Conservation (phyloP, 2,888 invertebrate genomes). For the Silvanus unidentatus region DNA sequence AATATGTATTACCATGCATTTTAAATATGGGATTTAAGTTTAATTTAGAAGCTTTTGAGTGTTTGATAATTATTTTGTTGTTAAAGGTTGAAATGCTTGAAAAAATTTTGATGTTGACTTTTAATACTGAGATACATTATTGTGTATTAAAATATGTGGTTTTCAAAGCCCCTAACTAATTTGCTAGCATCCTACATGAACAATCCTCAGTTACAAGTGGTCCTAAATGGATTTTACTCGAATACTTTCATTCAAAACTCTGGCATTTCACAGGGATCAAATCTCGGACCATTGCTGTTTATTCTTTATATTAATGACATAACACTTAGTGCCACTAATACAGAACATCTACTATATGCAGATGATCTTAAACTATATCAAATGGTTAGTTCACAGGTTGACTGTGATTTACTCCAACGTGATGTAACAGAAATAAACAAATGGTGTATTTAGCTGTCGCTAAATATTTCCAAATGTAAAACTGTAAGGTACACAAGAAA, state of each 20-base stretch:
- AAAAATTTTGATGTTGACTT: too few species aligned
- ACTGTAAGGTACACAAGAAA: constrained; percentile 1
- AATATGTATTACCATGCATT: too few species aligned
- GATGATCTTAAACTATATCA: constrained; percentile 3
- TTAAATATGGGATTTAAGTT: too few species aligned
- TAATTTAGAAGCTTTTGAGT: too few species aligned
- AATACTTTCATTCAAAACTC: neutral
- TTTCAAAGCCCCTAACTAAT: neutral
- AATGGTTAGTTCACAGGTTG: neutral
- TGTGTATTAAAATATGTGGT: too few species aligned
- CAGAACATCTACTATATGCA: constrained; percentile 2
- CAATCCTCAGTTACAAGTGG: neutral
- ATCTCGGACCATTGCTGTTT: constrained; percentile 7
- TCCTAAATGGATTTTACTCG: constrained; percentile 1
- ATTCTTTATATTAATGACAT: constrained; percentile 3
- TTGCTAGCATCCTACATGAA: neutral
- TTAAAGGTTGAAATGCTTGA: too few species aligned
- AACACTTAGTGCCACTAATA: neutral
- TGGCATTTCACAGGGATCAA: constrained; percentile 6
- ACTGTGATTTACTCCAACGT: neutral
- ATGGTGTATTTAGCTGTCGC: constrained; percentile 6
- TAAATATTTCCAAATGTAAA: constrained; percentile 4
- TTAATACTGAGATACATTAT: too few species aligned
- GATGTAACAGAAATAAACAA: neutral
- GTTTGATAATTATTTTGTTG: too few species aligned